These are phyloP conservation scores for Rostratula benghalensis DNA, from an alignment of 2,113 vertebrate species.

Conservation along the genomic window DNA sequence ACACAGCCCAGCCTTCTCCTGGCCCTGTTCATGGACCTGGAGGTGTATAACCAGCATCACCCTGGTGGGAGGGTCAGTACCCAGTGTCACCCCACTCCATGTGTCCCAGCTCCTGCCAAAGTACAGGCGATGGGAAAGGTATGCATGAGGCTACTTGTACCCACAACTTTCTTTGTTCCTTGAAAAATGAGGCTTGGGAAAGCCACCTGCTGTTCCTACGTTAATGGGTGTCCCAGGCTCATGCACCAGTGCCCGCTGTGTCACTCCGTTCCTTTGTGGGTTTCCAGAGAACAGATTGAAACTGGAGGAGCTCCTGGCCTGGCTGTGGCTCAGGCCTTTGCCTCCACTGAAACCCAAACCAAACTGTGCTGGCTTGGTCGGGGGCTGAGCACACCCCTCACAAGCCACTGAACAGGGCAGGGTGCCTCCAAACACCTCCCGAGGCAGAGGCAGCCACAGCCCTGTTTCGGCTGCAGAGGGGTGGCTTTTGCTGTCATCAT, in stretches of 20 bases:
- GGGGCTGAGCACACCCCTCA: neutral
- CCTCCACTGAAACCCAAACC: neutral
- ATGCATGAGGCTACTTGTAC: neutral
- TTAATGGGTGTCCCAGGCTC: neutral
- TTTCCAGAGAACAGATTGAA: neutral
- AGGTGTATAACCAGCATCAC: neutral
- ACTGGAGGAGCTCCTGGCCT: neutral
- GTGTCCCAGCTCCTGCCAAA: neutral
- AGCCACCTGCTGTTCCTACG: neutral
- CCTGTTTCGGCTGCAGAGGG: neutral
- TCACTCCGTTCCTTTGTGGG: neutral
- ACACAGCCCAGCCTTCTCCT: neutral
- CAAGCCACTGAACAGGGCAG: neutral
- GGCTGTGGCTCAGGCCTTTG: neutral
- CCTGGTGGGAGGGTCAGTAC: neutral
- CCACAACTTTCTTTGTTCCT: neutral
- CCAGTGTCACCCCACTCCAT: fast-evolving
- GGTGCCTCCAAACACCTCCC: neutral
- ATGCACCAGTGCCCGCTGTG: neutral
- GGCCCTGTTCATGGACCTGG: neutral
- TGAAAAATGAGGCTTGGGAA: neutral
- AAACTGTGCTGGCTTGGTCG: neutral
- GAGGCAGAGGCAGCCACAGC: neutral
- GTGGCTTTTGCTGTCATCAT: neutral
- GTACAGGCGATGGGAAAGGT: neutral